Conservation (phyloP, 2,888 invertebrate genomes). For the Drosophila nigricruria region DNA sequence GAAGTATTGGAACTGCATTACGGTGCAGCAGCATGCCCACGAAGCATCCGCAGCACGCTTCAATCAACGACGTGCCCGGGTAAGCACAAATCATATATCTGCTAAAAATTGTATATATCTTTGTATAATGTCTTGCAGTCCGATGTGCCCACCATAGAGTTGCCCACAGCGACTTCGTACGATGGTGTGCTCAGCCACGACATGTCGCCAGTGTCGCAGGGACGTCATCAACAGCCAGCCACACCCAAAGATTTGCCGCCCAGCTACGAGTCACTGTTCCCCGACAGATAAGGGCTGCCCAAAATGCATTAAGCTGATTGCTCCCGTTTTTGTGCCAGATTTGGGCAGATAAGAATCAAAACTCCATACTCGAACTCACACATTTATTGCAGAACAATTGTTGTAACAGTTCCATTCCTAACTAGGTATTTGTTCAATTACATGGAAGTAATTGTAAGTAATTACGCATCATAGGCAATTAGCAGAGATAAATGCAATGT, state of each 20-base stretch:
- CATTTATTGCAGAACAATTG: conserved; percentile 49
- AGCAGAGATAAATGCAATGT: conserved; percentile 36
- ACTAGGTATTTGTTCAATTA: conserved; percentile 21
- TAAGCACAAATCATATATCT: conserved; percentile 23
- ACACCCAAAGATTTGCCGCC: conserved; percentile 84
- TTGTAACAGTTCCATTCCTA: conserved; percentile 47
- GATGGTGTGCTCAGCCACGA: conserved; percentile 53
- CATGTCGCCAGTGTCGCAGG: conserved; percentile 55
- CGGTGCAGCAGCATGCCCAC: conserved; percentile 83
- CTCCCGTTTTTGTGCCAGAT: conserved; percentile 71
- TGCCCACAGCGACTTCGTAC: conserved; percentile 70
- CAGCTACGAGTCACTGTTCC: conserved; percentile 84
- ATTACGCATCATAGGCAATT: background rate
- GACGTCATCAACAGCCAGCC: conserved; percentile 61
- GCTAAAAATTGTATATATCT: no score
- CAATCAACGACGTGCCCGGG: conserved; percentile 68
- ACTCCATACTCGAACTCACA: conserved; percentile 22
- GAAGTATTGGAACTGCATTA: conserved; percentile 85
- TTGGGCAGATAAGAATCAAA: conserved; percentile 38
- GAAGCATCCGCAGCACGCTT: conserved; percentile 82
- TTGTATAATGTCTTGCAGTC: conserved; percentile 41
- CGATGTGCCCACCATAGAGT: conserved; percentile 80
- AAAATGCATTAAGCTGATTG: conserved; percentile 10
- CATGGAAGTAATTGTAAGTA: conserved; percentile 19
- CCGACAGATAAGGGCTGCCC: conserved; percentile 81